Evolutionary conservation across 2,113 vertebrate species (phyloP), one percentile per base, ranked within the genome.

Genomic region (Neolamprologus fasciatus): DNA sequence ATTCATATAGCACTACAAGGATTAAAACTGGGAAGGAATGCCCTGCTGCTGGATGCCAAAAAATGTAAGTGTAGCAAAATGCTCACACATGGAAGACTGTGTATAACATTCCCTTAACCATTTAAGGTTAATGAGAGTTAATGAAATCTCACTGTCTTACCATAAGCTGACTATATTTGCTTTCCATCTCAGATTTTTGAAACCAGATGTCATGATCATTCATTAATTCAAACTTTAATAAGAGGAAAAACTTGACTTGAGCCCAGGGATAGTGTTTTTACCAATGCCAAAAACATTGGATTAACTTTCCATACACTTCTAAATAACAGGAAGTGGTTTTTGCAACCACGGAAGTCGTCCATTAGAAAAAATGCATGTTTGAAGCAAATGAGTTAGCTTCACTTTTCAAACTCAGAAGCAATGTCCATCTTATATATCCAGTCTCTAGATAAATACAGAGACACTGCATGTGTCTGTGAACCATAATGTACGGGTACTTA

Each of bases 401-500:
- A 76, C 9, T 47, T 76, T 19, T 47, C 42, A 76, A 6, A 47
- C 23, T 45, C 14, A 45, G 14, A 76, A 11, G 23, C 6, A 11
- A 76, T 47, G 42, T 76, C 23, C 3, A 19, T 47, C 3, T 76
- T 47, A 19, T 47, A 76, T 47, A 26, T 28, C 16, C 42, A 76
- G 71, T 28, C 71, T 47, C 23, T 76, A 28, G 9, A 47, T 47
- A 76, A 76, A 11, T 47, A 12, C 71, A 76, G 42, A 50, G 71
- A 78, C 9, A 14, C 7, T 17, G 23, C 16, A 31, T 50, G 23
- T 78, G 42, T 78, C 1, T 31, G 42, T 50, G 23, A 28, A 3
- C 42, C 42, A 76, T 31, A 31, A 31, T 31, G 71, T 47, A 42
- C 3, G 3, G 42, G 31, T 76, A 66, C 98, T 98, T 97, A 99